A percentile compares a stretch with the other conserved stretches of the same genome.
phyloP scores from a whole-genome alignment of 2,113 vertebrate species.

The Prolemur simus region DNA sequence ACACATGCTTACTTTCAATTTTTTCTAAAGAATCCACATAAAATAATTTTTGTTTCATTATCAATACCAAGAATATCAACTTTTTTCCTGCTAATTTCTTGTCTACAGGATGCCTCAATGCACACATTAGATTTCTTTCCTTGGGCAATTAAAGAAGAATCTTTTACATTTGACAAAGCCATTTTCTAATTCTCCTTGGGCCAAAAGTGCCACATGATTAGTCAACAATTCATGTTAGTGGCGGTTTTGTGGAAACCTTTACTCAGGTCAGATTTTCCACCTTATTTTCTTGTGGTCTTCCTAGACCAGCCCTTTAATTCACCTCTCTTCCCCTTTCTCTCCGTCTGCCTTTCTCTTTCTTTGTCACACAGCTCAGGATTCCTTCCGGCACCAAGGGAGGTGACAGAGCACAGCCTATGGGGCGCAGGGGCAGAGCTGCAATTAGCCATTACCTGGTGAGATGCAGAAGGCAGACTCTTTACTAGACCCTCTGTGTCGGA shows the following conservation, averaged over 20 bases:
- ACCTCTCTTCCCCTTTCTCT: background rate
- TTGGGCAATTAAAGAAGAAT: background rate
- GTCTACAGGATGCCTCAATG: background rate
- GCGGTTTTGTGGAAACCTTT: background rate
- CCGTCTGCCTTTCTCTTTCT: background rate
- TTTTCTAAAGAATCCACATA: background rate
- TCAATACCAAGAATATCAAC: background rate
- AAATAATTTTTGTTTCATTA: background rate
- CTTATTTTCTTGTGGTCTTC: background rate
- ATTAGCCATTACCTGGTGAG: slow-evolving; percentile 91
- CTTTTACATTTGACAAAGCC: background rate
- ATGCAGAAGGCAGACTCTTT: slow-evolving; percentile 89
- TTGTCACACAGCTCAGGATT: background rate
- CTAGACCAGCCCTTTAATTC: background rate
- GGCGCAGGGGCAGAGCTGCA: slow-evolving; percentile 1
- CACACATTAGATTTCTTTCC: background rate
- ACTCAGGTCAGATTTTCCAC: background rate
- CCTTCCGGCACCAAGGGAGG: background rate
- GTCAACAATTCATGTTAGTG: background rate
- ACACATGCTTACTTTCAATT: background rate
- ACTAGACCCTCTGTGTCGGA: slow-evolving; percentile 90
- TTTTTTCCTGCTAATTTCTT: background rate
- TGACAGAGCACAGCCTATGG: background rate
- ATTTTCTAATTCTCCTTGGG: background rate
- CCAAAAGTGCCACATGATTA: background rate